These are phyloP conservation scores for Carduelis carduelis DNA, from an alignment of 2,797 vertebrate genomes.

Conservation along the genomic window DNA sequence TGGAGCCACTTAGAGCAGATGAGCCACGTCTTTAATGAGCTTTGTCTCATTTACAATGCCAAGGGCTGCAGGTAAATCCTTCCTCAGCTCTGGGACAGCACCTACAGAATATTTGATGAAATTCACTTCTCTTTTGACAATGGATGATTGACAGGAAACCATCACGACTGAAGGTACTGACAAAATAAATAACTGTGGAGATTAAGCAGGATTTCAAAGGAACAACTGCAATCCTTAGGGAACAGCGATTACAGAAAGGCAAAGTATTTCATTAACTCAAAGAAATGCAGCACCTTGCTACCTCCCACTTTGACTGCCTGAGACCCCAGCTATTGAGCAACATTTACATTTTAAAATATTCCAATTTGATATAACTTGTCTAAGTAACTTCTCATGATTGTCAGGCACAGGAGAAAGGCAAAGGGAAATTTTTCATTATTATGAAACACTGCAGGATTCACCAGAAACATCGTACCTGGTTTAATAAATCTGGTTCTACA, in stretches of 20 bases:
- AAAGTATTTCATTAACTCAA: neutral
- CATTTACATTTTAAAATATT: conserved; percentile 7
- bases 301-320: neutral
- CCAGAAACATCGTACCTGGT: neutral
- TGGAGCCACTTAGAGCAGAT: neutral
- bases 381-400: neutral
- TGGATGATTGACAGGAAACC: neutral
- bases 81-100: neutral
- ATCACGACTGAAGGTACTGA: neutral
- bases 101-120: neutral
- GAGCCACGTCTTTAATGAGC: neutral
- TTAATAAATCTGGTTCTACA: neutral
- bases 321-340: neutral
- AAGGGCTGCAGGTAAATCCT: neutral
- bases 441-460: neutral
- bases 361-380: neutral
- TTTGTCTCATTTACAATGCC: neutral
- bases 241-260: neutral
- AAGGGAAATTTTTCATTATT: neutral
- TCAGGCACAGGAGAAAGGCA: neutral
- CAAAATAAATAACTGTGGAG: conserved; percentile 21
- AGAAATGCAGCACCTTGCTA: neutral
- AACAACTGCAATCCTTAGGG: neutral
- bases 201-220: conserved; percentile 21
- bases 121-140: neutral